Percentiles rank a stretch among this genome's conserved stretches.
Evolutionary conservation across 2,113 vertebrate genomes (phyloP).

Genomic region (Microcebus murinus): DNA sequence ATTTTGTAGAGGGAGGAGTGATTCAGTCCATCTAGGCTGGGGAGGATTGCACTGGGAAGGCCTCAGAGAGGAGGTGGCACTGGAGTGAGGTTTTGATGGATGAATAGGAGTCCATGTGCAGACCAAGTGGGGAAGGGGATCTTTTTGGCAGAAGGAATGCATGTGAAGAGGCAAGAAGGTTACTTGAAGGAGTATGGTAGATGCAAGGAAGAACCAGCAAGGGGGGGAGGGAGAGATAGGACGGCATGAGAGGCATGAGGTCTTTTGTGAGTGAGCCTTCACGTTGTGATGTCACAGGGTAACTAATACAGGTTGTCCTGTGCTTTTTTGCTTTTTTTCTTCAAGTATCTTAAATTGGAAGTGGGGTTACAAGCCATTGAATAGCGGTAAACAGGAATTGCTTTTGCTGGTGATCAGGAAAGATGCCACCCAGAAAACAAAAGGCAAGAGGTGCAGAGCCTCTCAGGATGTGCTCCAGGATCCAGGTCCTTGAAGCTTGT

Average conservation of each 20-base stretch:
- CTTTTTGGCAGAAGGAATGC: not conserved
- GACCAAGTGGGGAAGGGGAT: not conserved
- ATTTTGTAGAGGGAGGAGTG: not conserved
- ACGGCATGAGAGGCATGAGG: not conserved
- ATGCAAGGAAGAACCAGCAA: not conserved
- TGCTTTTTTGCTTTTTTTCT: not conserved
- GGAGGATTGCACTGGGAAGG: not conserved
- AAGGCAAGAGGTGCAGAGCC: not conserved
- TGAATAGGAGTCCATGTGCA: not conserved
- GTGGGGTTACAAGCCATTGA: not conserved
- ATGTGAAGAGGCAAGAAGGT: not conserved
- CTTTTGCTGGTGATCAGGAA: not conserved
- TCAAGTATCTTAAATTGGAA: not conserved
- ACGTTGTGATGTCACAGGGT: not conserved
- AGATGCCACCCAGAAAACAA: conserved; percentile 24
- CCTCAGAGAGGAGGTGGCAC: not conserved
- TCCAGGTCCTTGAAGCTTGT: conserved; percentile 30
- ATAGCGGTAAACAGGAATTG: not conserved
- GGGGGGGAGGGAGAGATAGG: fast-evolving
- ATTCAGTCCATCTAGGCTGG: not conserved
- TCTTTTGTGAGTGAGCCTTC: not conserved
- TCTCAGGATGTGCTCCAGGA: conserved; percentile 23
- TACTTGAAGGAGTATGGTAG: not conserved
- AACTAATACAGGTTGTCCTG: not conserved
- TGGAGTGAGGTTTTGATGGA: not conserved